A percentile compares a stretch with the other conserved stretches of the same genome.
Evolutionary conservation across 1,140 invertebrate species (phyloP).

Genomic region (Drosophila suzukii): DNA sequence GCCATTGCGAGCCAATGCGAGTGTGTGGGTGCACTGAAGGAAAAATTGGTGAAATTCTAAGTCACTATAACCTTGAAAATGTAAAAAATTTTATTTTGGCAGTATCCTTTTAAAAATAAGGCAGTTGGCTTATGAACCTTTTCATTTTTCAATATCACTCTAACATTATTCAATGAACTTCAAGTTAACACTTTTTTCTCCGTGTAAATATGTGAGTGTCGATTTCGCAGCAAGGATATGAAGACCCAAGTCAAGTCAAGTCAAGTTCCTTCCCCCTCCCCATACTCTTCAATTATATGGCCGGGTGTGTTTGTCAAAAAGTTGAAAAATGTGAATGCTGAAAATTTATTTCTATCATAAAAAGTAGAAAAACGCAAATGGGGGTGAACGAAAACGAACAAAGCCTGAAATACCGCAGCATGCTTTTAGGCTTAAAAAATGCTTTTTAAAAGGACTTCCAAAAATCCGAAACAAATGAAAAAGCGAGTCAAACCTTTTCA

Average conservation of each 20-base stretch:
- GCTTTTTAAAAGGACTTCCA: conserved; percentile 33
- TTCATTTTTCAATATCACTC: no score
- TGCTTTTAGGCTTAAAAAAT: conserved; percentile 49
- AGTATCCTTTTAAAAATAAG: no score
- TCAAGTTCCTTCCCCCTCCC: conserved; percentile 22
- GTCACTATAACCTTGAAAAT: no score
- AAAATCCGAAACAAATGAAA: conserved; percentile 12
- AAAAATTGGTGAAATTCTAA: no score
- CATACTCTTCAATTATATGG: conserved; percentile 39
- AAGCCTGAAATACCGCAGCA: conserved; percentile 29
- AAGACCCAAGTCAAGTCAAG: conserved; percentile 22
- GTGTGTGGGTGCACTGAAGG: not conserved
- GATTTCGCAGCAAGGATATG: conserved; percentile 51
- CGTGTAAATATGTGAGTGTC: conserved; percentile 35
- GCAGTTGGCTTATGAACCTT: no score
- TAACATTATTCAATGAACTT: no score
- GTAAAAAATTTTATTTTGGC: no score
- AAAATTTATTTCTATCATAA: conserved; percentile 59
- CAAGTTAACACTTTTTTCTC: not conserved
- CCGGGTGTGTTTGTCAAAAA: conserved; percentile 30
- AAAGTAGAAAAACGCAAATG: conserved; percentile 4
- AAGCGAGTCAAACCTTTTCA: conserved; percentile 29
- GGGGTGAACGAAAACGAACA: conserved; percentile 7
- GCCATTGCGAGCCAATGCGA: conserved; percentile 47
- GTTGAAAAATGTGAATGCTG: conserved; percentile 45